Evolutionary conservation across 2,888 invertebrate genomes (phyloP), one percentile per base, ranked within the genome.

Genomic region (Aethes cnicana): DNA sequence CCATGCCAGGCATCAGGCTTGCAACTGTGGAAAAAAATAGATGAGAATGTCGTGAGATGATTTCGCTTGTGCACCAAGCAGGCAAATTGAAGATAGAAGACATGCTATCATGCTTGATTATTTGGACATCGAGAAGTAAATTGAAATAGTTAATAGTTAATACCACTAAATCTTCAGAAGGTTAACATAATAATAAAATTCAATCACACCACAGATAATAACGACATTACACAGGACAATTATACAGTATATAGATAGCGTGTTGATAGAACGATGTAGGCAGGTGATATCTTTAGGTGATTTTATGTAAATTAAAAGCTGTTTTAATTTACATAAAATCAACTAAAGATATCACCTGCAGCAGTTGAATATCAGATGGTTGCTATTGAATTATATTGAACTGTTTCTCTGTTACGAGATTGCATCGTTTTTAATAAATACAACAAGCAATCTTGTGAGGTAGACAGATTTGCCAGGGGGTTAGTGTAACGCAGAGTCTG

Each of bases 1-100:
- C 93, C 77, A 92, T 85, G 53, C 90, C 89, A 25, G 90, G 88
- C 84, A 90, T 89, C 73, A 90, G 68, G 71, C 82, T 84, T 72
- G 88, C 86, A 73, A 89, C 89, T 89, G 87, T 74, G 50, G 67
- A 61, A 62, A 69, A 65, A 48, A 59, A 63, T 54, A 58, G 28
- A 47, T 26, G 12, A 25, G 54, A 62, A 49, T 63, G 58, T 39
- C 75, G 71, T 75, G 74, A 75, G 66, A 47, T 44, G 43, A 47
- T 60, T 66, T 73, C 69, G 66, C 35, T 46, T 32, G 33, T 26
- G 43, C 42, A 64, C 30, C 26, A 20, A 30, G 23, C 30, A 52
- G 26, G 26, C 52, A 46, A 33, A 16, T 37, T 14, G 11, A 14
- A 26, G 4, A 2, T 20, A 23, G 14, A 37, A 37, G 3, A 26